These are phyloP conservation scores for Myrmecophaga tridactyla DNA, from an alignment of 2,113 vertebrate species.

Conservation along the genomic window DNA sequence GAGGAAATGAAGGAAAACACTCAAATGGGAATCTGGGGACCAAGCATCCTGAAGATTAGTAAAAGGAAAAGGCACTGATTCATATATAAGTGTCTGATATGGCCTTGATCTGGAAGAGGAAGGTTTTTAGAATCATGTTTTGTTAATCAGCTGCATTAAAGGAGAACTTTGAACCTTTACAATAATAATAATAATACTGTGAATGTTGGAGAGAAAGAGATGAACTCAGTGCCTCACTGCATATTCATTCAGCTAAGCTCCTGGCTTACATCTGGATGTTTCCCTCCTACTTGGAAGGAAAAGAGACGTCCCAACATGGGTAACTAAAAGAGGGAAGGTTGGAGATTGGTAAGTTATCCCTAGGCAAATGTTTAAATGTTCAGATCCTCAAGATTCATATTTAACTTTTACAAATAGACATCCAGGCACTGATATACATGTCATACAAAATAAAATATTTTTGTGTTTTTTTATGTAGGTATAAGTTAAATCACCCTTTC, in stretches of 20 bases:
- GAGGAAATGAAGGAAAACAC: slow-evolving; percentile 10
- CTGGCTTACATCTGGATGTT: not conserved
- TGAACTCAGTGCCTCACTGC: not conserved
- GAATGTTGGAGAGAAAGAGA: not conserved
- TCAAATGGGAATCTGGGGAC: not conserved
- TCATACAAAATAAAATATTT: not conserved
- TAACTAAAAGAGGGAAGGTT: no score
- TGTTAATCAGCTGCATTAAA: slow-evolving; percentile 63
- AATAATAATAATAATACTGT: not conserved
- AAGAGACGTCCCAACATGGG: not conserved
- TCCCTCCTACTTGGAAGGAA: not conserved
- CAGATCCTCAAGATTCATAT: not conserved
- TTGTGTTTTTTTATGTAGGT: not conserved
- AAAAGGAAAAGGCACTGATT: slow-evolving; percentile 16
- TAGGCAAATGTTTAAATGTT: not conserved
- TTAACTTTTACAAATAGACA: not conserved
- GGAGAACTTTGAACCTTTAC: not conserved
- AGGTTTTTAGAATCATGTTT: slow-evolving; percentile 54
- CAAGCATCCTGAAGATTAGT: slow-evolving; percentile 23
- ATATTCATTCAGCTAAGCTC: not conserved
- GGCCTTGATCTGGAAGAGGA: slow-evolving; percentile 5
- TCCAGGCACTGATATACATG: not conserved
- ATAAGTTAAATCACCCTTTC: not conserved
- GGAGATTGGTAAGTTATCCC: not conserved
- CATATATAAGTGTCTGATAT: not conserved